Base-by-base conservation (phyloP, 2,797 vertebrate species). In the Parauchenoglanis ngamensis region DNA sequence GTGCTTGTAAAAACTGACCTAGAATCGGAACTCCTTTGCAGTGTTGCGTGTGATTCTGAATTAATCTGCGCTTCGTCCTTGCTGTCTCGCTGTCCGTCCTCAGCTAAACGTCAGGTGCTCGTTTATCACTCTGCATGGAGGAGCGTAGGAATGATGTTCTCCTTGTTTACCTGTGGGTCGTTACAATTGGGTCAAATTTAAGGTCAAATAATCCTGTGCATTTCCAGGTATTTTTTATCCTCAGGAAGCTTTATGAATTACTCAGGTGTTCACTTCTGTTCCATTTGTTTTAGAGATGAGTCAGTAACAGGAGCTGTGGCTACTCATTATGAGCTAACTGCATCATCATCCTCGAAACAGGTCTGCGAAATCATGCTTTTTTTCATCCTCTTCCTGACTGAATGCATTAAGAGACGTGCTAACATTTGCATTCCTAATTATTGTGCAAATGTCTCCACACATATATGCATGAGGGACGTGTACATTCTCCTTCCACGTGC, bases 141-240 rank as follows among this genome's bases (percentile, higher is more conserved):
- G 65, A 63, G 28, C 59, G 56, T 73, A 40, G 17, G 63, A 84
- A 10, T 11, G 23, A 59, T 49, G 80, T 70, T 83, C 77, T 68
- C 86, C 86, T 88, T 79, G n/a, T 87, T 83, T 68, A 57, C 73
- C 88, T 70, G 80, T 56, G 59, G 80, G 86, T 70, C 13, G 11
- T 75, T 84, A 59, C 56, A 88, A 87, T 28, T 78, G 80, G 89
- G 87, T 86, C 86, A 86, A 21, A 56, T 46, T 81, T 84, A 65
- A 89, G 87, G 87, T 89, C 89, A 89, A 89, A 75, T 59, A 75
- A 87, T 25, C 31, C 17, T n/a, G 0, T 40, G 8, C 28, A 21
- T 57, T 21, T 57, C 17, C 52, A 19, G 75, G 44, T 63, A 35
- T 67, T 84, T 61, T 40, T n/a, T 25, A 23, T 23, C 10, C 19